Base-by-base conservation (phyloP, 92 coral and sea anemone species). In the Zoanthus sansibaricus region DNA sequence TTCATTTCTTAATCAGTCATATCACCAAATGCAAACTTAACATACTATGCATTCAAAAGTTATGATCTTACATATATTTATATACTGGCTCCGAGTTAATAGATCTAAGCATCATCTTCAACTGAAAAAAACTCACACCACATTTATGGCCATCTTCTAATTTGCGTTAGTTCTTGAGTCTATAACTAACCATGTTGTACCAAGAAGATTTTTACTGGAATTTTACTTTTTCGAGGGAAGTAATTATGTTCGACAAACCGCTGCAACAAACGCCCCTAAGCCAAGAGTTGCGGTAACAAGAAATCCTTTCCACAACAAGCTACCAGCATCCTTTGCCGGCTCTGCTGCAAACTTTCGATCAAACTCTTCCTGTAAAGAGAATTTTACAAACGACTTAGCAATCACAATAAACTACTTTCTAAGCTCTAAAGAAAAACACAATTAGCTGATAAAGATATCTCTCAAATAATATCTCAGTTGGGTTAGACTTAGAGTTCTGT, bases 211-310 rank as follows among this genome's bases (percentile, higher is more conserved):
- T n/a, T 62, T n/a, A 7, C 32, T n/a, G 30, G 12, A 62, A 20
- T 62, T 16, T 62, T 0, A 7, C 9, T 62, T 62, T 58, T 7
- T 16, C 18, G 45, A 37, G n/a, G 21, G 37, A 8, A 12, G 25
- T 12, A 37, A 11, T 80, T 61, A 80, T 66, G 85, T 45, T 10
- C 48, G 75, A 48, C 85, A 80, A 4, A 68, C 52, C 9, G 47
- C 75, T 25, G 85, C 85, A 20, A 89, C 89, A 73, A 91, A 88
- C 0, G 91, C 94, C 37, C 94, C 94, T 15, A 91, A 72, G 11
- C 94, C 94, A 31, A 91, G 91, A 4, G 94, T 91, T 12, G 94
- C 94, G 17, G 94, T 91, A 16, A 91, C 89, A 37, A 91, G 88
- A 20, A 91, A 86, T 4, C 94, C 94, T 47, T 80, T 80, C 85